Evolutionary conservation across 2,797 vertebrate species (phyloP).

Genomic region (Loris lydekkerianus): DNA sequence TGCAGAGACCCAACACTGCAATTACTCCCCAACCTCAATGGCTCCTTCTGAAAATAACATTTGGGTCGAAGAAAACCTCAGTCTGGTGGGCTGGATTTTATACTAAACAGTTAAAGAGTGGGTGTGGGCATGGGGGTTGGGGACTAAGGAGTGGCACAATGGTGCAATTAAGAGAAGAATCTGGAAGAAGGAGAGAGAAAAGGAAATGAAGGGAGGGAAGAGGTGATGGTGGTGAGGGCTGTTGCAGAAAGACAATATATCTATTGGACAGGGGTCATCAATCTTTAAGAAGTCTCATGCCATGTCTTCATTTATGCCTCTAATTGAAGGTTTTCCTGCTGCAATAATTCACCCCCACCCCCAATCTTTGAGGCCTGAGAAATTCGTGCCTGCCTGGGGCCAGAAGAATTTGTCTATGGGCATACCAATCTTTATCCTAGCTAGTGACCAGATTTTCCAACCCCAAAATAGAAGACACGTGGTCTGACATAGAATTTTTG

Average conservation of each 20-base stretch:
- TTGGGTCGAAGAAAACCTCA: conserved; percentile 90
- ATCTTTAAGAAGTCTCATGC: conserved; percentile 59
- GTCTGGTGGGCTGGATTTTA: conserved; percentile 91
- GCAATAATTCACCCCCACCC: conserved; percentile 38
- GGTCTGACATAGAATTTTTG: conserved; percentile 72
- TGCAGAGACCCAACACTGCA: conserved; percentile 87
- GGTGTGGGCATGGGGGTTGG: conserved; percentile 85
- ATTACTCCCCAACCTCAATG: conserved; percentile 91
- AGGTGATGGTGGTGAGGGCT: conserved; percentile 12
- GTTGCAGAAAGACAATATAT: conserved; percentile 27
- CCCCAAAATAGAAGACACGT: conserved; percentile 82
- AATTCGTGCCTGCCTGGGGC: conserved; percentile 66
- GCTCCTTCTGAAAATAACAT: conserved; percentile 90
- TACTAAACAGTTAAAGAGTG: conserved; percentile 90
- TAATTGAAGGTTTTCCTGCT: conserved; percentile 75
- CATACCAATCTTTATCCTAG: conserved; percentile 78
- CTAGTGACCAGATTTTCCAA: conserved; percentile 82
- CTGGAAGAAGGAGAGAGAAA: conserved; percentile 75
- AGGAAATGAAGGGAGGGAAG: conserved; percentile 71
- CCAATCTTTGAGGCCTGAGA: conserved; percentile 69
- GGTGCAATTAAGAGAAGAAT: conserved; percentile 83
- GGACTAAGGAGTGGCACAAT: conserved; percentile 76
- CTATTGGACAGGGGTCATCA: conserved; percentile 53
- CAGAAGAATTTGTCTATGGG: conserved; percentile 73
- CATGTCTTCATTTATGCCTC: conserved; percentile 64